Evolutionary conservation across 1,140 invertebrate species (phyloP), one percentile per base, ranked within the genome.

Genomic region (Ceratosolen solmsi): DNA sequence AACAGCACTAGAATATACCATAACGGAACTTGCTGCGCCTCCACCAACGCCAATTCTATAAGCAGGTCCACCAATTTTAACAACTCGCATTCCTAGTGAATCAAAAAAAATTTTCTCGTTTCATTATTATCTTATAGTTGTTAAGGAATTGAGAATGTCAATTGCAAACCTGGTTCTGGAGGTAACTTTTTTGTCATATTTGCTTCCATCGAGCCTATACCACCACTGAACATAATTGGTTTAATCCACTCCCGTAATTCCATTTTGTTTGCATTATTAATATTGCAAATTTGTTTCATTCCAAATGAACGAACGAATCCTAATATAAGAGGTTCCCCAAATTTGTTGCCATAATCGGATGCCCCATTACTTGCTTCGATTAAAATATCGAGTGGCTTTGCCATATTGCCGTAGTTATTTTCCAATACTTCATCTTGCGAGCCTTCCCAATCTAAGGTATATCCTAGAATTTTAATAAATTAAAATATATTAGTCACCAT

Each of bases 281-380:
- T 20, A 9, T 54, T 22, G 51, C 15, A 22, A 0, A 38, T 68
- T 2, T 17, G 25, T 68, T 68, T 38, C 86, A 97, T 92, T 13
- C 98, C 98, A 91, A 97, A 99, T 0, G 98, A 96, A 77, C 98
- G 93, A 0, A 96, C 94, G 90, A 99, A 99, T 36, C 98, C 98
- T 86, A 93, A 91, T 77, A 99, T 94, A 2, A 99, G 93, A 4
- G 98, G 98, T 90, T 99, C 98, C 1, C 98, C 98, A 93, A 99
- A 99, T 92, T 99, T 99, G 89, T 99, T 99, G 8, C 98, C 98
- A 92, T 99, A 99, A 92, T 99, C 98, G 0, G 98, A 99, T 20
- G 98, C 98, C 15, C 98, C 98, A 91, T 99, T 99, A 89, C 97
- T 98, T 0, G 98, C 98, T 92, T 99, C 97, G 49, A 99, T 95